Conservation (phyloP, 2,888 invertebrate genomes). For the Erebia epiphron region DNA sequence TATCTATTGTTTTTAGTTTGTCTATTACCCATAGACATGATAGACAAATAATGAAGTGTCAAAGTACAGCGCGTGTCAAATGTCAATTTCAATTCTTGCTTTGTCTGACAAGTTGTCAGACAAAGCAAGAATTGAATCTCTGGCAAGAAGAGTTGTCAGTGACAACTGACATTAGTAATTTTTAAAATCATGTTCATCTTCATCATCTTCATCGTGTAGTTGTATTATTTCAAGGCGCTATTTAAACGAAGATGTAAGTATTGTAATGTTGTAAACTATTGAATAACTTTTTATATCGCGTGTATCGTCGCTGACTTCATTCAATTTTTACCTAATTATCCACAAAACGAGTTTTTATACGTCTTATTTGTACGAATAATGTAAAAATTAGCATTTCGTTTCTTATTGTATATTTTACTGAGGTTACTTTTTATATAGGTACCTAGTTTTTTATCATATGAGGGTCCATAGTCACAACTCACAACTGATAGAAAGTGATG, state of each 20-base stretch:
- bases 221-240: slow-evolving; percentile 21
- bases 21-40: too few relatives aligned
- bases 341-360: slow-evolving; percentile 39
- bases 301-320: background rate
- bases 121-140: too few relatives aligned
- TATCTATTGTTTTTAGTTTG: too few relatives aligned
- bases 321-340: slow-evolving; percentile 34
- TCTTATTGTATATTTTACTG: background rate
- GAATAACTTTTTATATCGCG: background rate
- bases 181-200: slow-evolving; percentile 67
- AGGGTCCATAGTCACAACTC: slow-evolving; percentile 2
- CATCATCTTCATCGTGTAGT: slow-evolving; percentile 56
- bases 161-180: background rate
- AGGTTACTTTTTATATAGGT: background rate
- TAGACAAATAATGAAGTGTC: too few relatives aligned
- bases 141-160: too few relatives aligned
- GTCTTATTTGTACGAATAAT: slow-evolving; percentile 24
- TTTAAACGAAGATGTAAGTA: slow-evolving; percentile 35
- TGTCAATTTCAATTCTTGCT: slow-evolving; percentile 1
- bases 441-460: slow-evolving; percentile 1
- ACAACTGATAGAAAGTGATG: slow-evolving; percentile 15
- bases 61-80: background rate
- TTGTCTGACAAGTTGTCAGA: too few relatives aligned
- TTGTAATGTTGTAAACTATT: background rate
- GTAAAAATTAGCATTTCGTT: slow-evolving; percentile 5